These are phyloP conservation scores for Notodonta ziczac DNA, from an alignment of 2,888 invertebrate species.

Conservation along the genomic window DNA sequence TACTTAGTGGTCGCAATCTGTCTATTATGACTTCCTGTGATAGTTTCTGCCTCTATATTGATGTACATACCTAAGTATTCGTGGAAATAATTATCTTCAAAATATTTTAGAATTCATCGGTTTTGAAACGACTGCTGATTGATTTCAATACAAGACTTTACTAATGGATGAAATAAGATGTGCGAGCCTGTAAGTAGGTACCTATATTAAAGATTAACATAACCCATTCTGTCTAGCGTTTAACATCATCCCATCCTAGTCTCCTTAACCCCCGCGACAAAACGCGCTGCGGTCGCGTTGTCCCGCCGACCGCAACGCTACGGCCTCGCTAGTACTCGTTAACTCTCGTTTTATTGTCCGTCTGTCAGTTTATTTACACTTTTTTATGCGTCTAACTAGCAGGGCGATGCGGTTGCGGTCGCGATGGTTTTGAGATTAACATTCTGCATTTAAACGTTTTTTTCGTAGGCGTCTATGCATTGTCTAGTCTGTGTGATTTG, in stretches of 20 bases:
- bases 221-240: too few relatives aligned
- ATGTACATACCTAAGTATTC: too few relatives aligned
- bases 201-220: too few relatives aligned
- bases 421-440: constrained; percentile 28
- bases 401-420: constrained; percentile 40
- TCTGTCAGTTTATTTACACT: constrained; percentile 52
- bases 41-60: too few relatives aligned
- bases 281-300: constrained; percentile 40
- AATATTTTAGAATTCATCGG: too few relatives aligned
- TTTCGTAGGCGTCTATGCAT: constrained; percentile 10
- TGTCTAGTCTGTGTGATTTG: not conserved
- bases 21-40: too few relatives aligned
- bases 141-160: too few relatives aligned
- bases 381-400: constrained; percentile 51
- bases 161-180: too few relatives aligned
- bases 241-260: not conserved
- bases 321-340: constrained; percentile 59
- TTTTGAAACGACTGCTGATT: too few relatives aligned
- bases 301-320: constrained; percentile 40
- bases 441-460: constrained; percentile 27
- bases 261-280: constrained; percentile 20
- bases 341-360: constrained; percentile 62
- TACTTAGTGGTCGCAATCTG: too few relatives aligned
- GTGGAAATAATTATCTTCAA: too few relatives aligned
- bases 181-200: too few relatives aligned